Evolutionary conservation across 2,113 vertebrate genomes (phyloP).

Genomic region (Strix aluco): DNA sequence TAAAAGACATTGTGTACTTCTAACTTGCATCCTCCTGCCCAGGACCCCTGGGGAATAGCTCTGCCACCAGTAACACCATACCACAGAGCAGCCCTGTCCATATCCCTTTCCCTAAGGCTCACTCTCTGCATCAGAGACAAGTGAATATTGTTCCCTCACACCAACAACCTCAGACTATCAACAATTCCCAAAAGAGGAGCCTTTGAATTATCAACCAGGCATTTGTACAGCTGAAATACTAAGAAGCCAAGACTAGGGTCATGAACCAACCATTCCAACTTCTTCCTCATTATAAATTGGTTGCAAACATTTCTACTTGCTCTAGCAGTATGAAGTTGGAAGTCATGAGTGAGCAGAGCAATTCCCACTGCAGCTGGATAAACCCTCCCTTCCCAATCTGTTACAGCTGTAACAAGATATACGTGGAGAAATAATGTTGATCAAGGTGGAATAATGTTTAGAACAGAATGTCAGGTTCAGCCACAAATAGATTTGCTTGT

Average conservation of each 20-base stretch:
- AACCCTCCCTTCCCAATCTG: constrained; percentile 31
- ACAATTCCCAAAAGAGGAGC: not conserved
- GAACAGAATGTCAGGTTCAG: constrained; percentile 60
- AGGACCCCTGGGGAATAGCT: not conserved
- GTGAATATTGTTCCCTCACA: not conserved
- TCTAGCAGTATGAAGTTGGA: not conserved
- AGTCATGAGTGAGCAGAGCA: not conserved
- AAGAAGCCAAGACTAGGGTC: not conserved
- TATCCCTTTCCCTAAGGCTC: not conserved
- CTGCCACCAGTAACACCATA: not conserved
- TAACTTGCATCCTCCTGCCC: not conserved
- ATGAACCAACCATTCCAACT: not conserved
- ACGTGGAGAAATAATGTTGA: constrained; percentile 43
- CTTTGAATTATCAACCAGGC: not conserved
- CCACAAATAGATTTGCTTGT: constrained; percentile 44
- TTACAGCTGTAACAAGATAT: constrained; percentile 26
- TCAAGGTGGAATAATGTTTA: constrained; percentile 69
- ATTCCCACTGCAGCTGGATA: constrained; percentile 46
- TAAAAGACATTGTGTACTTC: not conserved
- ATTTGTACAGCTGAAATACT: not conserved
- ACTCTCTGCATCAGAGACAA: not conserved
- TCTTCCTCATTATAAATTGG: not conserved
- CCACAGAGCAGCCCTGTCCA: not conserved
- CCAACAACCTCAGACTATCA: not conserved
- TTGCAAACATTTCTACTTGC: not conserved